These are phyloP conservation scores for Xiphophorus hellerii DNA, from an alignment of 2,113 vertebrate genomes.

Conservation along the genomic window DNA sequence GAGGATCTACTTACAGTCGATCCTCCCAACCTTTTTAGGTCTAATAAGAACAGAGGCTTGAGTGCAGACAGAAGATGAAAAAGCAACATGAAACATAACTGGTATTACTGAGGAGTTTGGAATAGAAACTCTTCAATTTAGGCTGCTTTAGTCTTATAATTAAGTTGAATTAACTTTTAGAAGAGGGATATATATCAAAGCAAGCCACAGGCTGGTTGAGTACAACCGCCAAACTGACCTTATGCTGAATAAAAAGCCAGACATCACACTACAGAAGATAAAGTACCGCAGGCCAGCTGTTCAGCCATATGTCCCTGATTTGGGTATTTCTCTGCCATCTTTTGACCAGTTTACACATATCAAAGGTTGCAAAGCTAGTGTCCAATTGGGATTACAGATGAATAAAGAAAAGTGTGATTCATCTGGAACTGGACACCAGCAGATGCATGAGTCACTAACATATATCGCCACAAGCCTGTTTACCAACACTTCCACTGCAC, in stretches of 20 bases:
- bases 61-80: conserved; percentile 14
- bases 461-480: conserved; percentile 56
- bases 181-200: too few species aligned
- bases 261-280: not conserved
- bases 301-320: not conserved
- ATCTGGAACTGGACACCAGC: conserved; percentile 51
- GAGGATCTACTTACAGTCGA: conserved; percentile 22
- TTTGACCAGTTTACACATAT: conserved; percentile 4
- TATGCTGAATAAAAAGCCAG: not conserved
- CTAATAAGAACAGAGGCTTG: conserved; percentile 42
- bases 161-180: too few species aligned
- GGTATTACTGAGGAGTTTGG: not conserved
- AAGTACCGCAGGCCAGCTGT: not conserved
- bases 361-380: conserved; percentile 29
- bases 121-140: not conserved
- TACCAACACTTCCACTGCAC: conserved; percentile 47
- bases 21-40: not conserved
- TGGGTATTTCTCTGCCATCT: not conserved
- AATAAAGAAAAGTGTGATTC: conserved; percentile 32
- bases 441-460: conserved; percentile 57
- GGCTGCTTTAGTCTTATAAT: too few species aligned
- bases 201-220: too few species aligned
- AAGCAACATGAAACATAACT: conserved; percentile 16
- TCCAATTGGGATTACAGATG: conserved; percentile 34
- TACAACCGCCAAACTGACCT: not conserved